Base-by-base conservation (phyloP, 35 echinoderm and acorn worm genomes). In the Apostichopus japonicus region DNA sequence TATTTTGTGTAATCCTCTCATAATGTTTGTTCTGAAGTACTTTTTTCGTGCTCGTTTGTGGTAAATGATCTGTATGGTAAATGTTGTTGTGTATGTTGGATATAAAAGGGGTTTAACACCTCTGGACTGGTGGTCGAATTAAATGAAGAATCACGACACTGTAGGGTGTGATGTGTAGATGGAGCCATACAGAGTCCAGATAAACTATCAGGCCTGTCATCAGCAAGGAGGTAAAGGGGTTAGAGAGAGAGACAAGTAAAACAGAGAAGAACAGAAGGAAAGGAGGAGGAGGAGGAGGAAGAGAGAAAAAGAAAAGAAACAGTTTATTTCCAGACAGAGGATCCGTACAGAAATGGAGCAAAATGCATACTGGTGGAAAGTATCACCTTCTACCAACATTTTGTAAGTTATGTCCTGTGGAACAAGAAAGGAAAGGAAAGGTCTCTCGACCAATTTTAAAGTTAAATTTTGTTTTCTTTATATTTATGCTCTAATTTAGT, bases 1-100 rank as follows among this genome's bases (percentile, higher is more conserved):
- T 80, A 80, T 80, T 80, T 24, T 24, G 24, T 79, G 24, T 80
- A 80, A 80, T 80, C 78, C 17, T 13, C 78, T 80, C 24, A 44
- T 53, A 33, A 80, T 80, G 78, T 80, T 80, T 80, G 23, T 44
- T 80, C 51, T 24, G 10, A 22, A 80, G 63, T 67, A 67, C 63
- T 67, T 67, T 67, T 67, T 19, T 67, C 14, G 6, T 15, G 78
- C 78, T 79, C 33, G 78, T 80, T 10, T 24, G 21, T 44, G 24
- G 78, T 80, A 80, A 44, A 80, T 80, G n/a, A 80, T 80, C 78
- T 80, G 78, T 53, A 24, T 15, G 15, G 78, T 80, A 80, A 80
- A 80, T 80, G 78, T 80, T 13, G 24, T 67, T 44, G 33, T 44
- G 33, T 44, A 44, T 44, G 33, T 44, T 44, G 33, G 33, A 44